Evolutionary conservation across 2,113 vertebrate genomes (phyloP).

Genomic region (Forbesichthys papilliferus): DNA sequence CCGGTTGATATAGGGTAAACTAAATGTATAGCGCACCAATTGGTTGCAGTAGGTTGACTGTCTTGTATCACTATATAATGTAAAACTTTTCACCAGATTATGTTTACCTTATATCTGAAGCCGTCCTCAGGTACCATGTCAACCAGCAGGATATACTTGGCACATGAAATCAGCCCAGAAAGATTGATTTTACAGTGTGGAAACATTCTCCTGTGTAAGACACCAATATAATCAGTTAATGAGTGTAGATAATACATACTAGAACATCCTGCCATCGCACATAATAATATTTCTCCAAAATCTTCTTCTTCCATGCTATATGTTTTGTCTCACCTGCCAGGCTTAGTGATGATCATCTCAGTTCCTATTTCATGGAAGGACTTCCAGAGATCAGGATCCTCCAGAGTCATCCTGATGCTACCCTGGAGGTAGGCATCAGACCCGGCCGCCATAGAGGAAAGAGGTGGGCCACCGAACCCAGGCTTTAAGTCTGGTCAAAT

Average conservation of each 20-base stretch:
- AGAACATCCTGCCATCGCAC: neutral
- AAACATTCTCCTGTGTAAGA: slow-evolving; percentile 86
- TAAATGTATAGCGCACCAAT: neutral
- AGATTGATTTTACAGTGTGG: slow-evolving; percentile 90
- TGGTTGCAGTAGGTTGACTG: too few species aligned
- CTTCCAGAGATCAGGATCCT: slow-evolving; percentile 86
- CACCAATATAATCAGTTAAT: neutral
- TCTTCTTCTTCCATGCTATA: neutral
- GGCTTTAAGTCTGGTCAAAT: slow-evolving; percentile 74
- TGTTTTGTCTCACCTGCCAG: slow-evolving; percentile 79
- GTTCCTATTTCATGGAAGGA: slow-evolving; percentile 86
- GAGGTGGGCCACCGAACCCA: slow-evolving; percentile 71
- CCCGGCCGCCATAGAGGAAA: slow-evolving; percentile 60
- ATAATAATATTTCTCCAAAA: neutral
- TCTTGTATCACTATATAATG: neutral
- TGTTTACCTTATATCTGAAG: slow-evolving; percentile 87
- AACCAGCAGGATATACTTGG: slow-evolving; percentile 89
- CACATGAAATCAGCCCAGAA: slow-evolving; percentile 83
- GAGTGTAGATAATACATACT: neutral
- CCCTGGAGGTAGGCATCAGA: slow-evolving; percentile 77
- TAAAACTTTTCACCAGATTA: neutral
- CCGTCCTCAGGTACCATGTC: slow-evolving; percentile 88
- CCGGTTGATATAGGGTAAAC: neutral
- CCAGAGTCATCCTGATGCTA: slow-evolving; percentile 81
- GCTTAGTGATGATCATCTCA: slow-evolving; percentile 94